Conservation (phyloP, 2,888 invertebrate genomes). For the Melangyna quadrimaculata region DNA sequence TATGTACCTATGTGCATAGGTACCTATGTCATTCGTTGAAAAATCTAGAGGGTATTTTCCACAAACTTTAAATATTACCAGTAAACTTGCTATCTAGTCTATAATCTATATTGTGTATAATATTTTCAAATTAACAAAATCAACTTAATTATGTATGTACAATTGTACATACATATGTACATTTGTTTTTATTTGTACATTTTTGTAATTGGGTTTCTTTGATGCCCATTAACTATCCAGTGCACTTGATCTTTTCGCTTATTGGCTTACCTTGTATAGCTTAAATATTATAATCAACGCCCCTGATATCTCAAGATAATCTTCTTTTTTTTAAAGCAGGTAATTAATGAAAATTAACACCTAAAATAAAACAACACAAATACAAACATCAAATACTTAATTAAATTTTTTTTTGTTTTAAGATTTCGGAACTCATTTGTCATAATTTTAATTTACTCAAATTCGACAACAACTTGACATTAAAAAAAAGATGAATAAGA, state of each 20-base stretch:
- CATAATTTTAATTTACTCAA: conserved; percentile 18
- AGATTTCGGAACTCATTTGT: conserved; percentile 11
- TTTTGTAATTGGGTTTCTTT: neutral
- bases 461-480: conserved; percentile 1
- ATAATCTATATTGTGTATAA: too few relatives aligned
- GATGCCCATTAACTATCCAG: neutral
- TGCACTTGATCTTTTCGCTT: neutral
- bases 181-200: too few relatives aligned
- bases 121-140: neutral
- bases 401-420: neutral
- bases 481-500: neutral
- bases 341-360: conserved; percentile 3
- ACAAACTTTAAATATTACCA: too few relatives aligned
- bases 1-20: too few relatives aligned
- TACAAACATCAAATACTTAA: neutral
- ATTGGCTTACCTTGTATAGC: neutral
- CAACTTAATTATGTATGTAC: neutral
- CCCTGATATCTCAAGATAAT: conserved; percentile 8
- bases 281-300: neutral
- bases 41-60: too few relatives aligned
- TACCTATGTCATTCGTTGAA: too few relatives aligned
- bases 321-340: neutral
- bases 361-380: neutral
- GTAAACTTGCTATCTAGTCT: too few relatives aligned
- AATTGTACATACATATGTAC: too few relatives aligned